A percentile compares a stretch with the other conserved stretches of the same genome.
Conservation (phyloP, 2,888 invertebrate species). For the Trissolcus japonicus region DNA sequence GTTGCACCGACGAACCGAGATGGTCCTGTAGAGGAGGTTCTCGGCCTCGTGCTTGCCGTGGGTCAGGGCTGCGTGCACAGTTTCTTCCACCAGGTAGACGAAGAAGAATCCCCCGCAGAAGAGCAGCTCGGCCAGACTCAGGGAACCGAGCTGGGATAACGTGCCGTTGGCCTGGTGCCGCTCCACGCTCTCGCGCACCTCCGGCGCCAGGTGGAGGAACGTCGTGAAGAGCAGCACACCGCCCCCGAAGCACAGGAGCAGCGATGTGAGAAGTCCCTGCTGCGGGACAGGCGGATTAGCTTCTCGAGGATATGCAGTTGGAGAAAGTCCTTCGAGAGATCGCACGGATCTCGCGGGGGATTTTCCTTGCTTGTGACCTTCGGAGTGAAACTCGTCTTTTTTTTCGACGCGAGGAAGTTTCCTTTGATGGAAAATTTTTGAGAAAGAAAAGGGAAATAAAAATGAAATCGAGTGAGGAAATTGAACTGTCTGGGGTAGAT, state of each 20-base stretch:
- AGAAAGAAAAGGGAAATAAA: too few relatives aligned
- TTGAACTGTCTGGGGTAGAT: too few relatives aligned
- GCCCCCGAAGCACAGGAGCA: conserved; percentile 81
- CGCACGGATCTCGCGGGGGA: neutral
- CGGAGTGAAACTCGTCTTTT: too few relatives aligned
- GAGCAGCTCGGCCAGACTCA: conserved; percentile 78
- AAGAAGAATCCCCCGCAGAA: conserved; percentile 82
- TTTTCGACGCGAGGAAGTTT: too few relatives aligned
- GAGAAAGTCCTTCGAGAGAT: conserved; percentile 3
- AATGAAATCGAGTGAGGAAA: too few relatives aligned
- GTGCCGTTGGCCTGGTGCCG: conserved; percentile 75
- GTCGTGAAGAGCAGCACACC: conserved; percentile 82
- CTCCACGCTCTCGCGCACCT: conserved; percentile 80
- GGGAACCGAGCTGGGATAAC: conserved; percentile 76
- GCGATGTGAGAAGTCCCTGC: conserved; percentile 78
- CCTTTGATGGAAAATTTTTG: too few relatives aligned
- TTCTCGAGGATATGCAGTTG: neutral
- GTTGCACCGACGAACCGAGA: conserved; percentile 78
- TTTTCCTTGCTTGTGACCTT: neutral
- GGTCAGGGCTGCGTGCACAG: conserved; percentile 79
- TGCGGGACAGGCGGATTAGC: neutral
- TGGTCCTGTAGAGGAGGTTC: conserved; percentile 77
- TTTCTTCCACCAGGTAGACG: conserved; percentile 81
- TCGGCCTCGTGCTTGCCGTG: conserved; percentile 74
- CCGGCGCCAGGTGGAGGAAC: conserved; percentile 82